Conservation (phyloP, 2,113 vertebrate species). For the Oreocharis arfaki region DNA sequence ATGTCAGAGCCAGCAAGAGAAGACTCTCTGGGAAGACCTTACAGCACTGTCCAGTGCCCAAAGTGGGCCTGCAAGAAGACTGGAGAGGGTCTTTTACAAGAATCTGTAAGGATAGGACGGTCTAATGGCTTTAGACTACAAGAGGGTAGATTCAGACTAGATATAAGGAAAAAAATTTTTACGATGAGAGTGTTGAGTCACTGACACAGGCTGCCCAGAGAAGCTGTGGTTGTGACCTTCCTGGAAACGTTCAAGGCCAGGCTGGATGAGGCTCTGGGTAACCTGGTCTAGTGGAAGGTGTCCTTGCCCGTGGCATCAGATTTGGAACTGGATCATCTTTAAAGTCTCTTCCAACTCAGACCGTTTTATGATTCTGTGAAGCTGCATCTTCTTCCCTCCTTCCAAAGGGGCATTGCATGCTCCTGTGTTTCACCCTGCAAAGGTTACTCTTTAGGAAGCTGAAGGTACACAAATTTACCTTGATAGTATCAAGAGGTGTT, state of each 20-base stretch:
- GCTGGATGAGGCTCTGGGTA: neutral
- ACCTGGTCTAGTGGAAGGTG: neutral
- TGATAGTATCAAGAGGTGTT: neutral
- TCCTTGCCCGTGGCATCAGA: neutral
- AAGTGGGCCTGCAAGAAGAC: neutral
- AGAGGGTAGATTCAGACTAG: neutral
- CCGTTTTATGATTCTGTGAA: neutral
- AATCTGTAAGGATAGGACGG: neutral
- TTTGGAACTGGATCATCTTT: neutral
- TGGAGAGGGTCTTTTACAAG: neutral
- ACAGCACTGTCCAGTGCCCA: neutral
- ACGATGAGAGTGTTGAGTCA: rapidly evolving
- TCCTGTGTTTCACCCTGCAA: neutral
- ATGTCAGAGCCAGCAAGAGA: neutral
- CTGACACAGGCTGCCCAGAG: neutral
- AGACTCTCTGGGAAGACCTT: neutral
- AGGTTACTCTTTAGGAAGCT: neutral
- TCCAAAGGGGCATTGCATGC: neutral
- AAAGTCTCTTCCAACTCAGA: neutral
- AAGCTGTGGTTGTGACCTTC: rapidly evolving
- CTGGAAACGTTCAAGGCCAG: neutral
- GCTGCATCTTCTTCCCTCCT: neutral
- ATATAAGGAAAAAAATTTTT: neutral
- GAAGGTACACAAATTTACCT: neutral
- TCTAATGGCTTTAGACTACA: neutral